Base-by-base conservation (phyloP, 2,113 vertebrate genomes). In the Catharus fuscescens region DNA sequence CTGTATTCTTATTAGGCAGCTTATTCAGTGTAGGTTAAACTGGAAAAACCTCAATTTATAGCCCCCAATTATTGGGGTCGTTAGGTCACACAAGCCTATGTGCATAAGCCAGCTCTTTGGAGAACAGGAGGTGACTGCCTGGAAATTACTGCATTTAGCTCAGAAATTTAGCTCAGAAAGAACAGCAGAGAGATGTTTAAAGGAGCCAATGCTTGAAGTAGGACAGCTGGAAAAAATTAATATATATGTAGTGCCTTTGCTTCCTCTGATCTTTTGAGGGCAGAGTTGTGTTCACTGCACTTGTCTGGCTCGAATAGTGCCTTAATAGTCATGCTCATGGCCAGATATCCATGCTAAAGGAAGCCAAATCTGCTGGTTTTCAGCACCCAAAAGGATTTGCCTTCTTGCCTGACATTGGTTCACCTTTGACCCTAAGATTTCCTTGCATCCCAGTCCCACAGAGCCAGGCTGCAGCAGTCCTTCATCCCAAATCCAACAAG, bases 361-460 rank as follows among this genome's bases (percentile, higher is more conserved):
- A 82, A 73, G 54, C 3, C 48, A 73, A 1, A 73, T 73, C 44
- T 86, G 23, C n/a, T 78, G 31, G 4, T 34, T 94, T 72, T 89
- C 42, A 48, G 36, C 14, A 44, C 12, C 9, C 42, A 24, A n/a
- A 86, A 8, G 3, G 14, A 24, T 70, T 65, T 38, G 10, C 13
- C 11, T 74, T 59, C 40, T 48, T 60, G 6, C 20, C 28, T 80
- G 45, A 54, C 14, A 29, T 14, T 25, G 28, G 14, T 65, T 12
- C 28, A 23, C 32, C 25, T 80, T 29, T 19, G 9, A 36, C 7
- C 7, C n/a, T 44, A 71, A 38, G 31, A 34, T 48, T 77, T 76
- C n/a, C 32, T 82, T 1, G 0, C 10, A 32, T 70, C 23, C 6
- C 45, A 85, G n/a, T 42, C 12, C 6, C 1, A 0, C 0, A n/a